These are phyloP conservation scores for Agapostemon virescens DNA, from an alignment of 2,888 invertebrate genomes.

Conservation along the genomic window DNA sequence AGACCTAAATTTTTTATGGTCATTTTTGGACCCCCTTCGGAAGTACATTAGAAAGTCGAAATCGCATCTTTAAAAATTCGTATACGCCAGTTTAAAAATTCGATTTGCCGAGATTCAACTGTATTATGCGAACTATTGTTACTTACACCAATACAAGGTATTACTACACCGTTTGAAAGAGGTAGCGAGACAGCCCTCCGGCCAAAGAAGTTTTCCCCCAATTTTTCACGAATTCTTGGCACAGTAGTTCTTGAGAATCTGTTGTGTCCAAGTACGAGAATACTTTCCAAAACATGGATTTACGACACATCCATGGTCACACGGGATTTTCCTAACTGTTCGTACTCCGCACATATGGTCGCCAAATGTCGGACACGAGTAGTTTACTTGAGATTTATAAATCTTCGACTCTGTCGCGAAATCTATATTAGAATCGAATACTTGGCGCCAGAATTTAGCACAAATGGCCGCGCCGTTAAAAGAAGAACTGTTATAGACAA, in stretches of 20 bases:
- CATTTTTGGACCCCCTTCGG: no score
- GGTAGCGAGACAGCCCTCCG: background rate
- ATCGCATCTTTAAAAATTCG: background rate
- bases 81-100: background rate
- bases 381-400: background rate
- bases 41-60: no score
- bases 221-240: background rate
- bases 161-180: background rate
- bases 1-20: no score
- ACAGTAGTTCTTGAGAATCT: background rate
- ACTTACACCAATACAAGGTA: no score
- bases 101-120: background rate
- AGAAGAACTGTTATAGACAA: background rate
- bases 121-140: background rate
- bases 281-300: conserved; percentile 5
- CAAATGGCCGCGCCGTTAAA: background rate
- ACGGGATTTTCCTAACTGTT: background rate
- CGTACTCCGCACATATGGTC: background rate
- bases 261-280: background rate
- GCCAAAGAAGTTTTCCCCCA: background rate
- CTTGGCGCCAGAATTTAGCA: background rate
- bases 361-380: background rate
- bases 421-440: background rate
- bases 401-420: background rate
- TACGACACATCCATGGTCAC: background rate